Evolutionary conservation across 1,140 invertebrate genomes (phyloP).

Genomic region (Trichonephila clavata): DNA sequence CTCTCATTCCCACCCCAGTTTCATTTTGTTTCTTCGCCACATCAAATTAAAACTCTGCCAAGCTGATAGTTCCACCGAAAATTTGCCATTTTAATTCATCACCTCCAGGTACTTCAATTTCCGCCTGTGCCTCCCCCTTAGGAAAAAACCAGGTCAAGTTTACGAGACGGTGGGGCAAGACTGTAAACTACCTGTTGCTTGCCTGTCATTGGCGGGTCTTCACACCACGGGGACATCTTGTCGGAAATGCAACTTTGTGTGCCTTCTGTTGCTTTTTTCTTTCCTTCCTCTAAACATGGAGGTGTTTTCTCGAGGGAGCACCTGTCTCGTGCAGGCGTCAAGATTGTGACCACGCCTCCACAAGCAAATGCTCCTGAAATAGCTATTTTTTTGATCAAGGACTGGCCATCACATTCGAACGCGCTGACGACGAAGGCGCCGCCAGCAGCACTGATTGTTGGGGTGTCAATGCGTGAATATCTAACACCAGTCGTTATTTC

Average conservation of each 20-base stretch:
- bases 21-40: background rate
- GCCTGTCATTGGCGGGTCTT: constrained; percentile 32
- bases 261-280: background rate
- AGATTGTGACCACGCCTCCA: constrained; percentile 43
- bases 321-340: constrained; percentile 39
- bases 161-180: background rate
- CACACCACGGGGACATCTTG: constrained; percentile 11
- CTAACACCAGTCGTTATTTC: constrained; percentile 15
- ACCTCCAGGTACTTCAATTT: constrained; percentile 32
- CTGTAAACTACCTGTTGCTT: constrained; percentile 33
- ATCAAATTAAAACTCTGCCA: background rate
- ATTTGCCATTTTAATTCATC: constrained; percentile 40
- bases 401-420: background rate
- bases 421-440: background rate
- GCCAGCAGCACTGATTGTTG: background rate
- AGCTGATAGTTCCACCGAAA: background rate
- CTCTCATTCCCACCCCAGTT: background rate
- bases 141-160: constrained; percentile 58
- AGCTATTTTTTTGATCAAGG: constrained; percentile 35
- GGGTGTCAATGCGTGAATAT: constrained; percentile 46
- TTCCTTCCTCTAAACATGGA: background rate
- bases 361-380: background rate
- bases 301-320: background rate
- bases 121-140: background rate
- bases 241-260: background rate